Evolutionary conservation across 2,797 vertebrate genomes (phyloP).

Genomic region (Orientallactaga sibirica): DNA sequence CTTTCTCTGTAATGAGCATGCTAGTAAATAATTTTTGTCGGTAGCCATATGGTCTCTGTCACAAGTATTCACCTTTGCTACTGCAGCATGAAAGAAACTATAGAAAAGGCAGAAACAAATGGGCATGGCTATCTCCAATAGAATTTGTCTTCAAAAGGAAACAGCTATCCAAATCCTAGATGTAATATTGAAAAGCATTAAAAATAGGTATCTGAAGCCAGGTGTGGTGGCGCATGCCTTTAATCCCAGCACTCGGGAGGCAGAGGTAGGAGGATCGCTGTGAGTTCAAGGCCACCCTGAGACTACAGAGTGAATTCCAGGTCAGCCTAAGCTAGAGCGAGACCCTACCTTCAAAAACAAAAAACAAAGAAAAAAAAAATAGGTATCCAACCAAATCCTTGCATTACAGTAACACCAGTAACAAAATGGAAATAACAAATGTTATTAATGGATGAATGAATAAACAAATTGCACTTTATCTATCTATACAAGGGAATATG

Average conservation of each 20-base stretch:
- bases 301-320: too few species aligned
- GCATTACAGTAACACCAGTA: background rate
- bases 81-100: background rate
- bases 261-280: too few species aligned
- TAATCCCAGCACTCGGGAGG: too few species aligned
- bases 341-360: too few species aligned
- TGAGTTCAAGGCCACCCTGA: too few species aligned
- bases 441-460: background rate
- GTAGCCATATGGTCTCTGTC: background rate
- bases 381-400: background rate
- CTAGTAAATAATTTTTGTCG: conserved; percentile 17
- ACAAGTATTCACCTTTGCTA: background rate
- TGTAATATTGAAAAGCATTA: background rate
- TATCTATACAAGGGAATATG: background rate
- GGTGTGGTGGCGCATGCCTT: too few species aligned
- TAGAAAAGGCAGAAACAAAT: background rate
- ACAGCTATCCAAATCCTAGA: background rate
- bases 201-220: background rate
- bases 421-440: background rate
- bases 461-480: background rate
- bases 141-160: conserved; percentile 16
- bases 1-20: background rate
- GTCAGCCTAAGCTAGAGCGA: too few species aligned
- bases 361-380: too few species aligned
- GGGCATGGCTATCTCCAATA: background rate